Evolutionary conservation across 2,797 vertebrate genomes (phyloP), one percentile per base, ranked within the genome.

Genomic region (Helarctos malayanus): DNA sequence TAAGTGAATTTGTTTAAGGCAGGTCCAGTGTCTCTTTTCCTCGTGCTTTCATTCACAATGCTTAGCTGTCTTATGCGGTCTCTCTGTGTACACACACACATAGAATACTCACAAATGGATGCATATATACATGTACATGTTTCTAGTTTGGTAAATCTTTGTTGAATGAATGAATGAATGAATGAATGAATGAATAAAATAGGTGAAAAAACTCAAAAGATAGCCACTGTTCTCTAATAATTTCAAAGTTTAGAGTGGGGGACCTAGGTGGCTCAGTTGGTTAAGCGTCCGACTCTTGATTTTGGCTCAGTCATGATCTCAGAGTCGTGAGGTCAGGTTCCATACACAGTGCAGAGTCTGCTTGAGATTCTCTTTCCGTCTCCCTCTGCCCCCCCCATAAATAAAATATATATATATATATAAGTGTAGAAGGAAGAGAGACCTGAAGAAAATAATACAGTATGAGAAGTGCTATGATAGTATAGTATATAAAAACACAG

Each of bases 211-310:
- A 86, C 27, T 14, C 7, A 41, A 85, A 85, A 89, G 75, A 56
- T n/a, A 56, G n/a, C 63, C 49, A 75, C 38, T 92, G 13, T n/a
- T 87, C 19, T 73, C 41, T 11, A 87, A 54, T 38, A 73, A 56
- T 95, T 95, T 95, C 75, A 45, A 69, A 91, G 21, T 95, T 91
- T 23, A 61, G 63, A 68, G 63, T 35, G 16, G 63, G 32, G 32
- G 32, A 68, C 8, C 63, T 68, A 16, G 63, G 63, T 68, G 32
- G 16, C 32, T 19, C 16, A 68, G 63, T 68, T 9, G 16, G 16
- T 35, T 68, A 35, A n/a, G 32, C 4, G 63, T 68, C 63, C 8
- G n/a, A 14, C 4, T 68, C 63, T n/a, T 68, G 7, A 68, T 68
- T 68, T 68, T 2, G 32, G 16, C 32, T 68, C 63, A 68, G 32